Evolutionary conservation across 2,113 vertebrate species (phyloP).

Genomic region (Phalacrocorax aristotelis): DNA sequence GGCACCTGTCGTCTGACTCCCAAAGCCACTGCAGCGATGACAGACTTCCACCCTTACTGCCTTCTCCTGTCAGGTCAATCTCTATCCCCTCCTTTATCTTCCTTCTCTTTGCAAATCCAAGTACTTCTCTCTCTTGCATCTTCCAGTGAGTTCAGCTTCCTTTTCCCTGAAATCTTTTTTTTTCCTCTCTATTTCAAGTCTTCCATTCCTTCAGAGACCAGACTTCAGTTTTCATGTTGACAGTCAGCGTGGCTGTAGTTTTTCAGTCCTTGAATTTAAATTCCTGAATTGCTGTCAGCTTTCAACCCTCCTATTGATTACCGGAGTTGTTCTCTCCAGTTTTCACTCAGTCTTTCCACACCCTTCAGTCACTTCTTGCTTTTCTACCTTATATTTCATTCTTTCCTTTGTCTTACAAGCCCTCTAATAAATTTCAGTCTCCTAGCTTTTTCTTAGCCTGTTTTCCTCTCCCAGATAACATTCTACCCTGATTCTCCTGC

Average conservation of each 20-base stretch:
- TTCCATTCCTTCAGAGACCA: background rate
- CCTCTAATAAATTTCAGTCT: background rate
- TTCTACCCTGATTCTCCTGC: background rate
- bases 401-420: background rate
- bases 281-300: background rate
- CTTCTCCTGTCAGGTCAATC: background rate
- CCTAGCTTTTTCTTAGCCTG: background rate
- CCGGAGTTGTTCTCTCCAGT: background rate
- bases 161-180: background rate
- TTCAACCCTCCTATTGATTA: background rate
- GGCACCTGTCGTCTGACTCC: background rate
- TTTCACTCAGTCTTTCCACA: background rate
- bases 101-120: background rate
- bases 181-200: background rate
- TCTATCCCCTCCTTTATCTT: background rate
- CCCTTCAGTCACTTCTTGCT: background rate
- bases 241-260: background rate
- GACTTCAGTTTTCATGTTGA: background rate
- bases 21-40: background rate
- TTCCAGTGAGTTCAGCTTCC: background rate
- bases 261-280: slow-evolving; percentile 8
- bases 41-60: background rate
- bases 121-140: background rate
- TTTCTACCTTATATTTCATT: background rate
- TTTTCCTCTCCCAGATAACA: background rate